Base-by-base conservation (phyloP, 1,140 invertebrate genomes). In the Arion vulgaris region DNA sequence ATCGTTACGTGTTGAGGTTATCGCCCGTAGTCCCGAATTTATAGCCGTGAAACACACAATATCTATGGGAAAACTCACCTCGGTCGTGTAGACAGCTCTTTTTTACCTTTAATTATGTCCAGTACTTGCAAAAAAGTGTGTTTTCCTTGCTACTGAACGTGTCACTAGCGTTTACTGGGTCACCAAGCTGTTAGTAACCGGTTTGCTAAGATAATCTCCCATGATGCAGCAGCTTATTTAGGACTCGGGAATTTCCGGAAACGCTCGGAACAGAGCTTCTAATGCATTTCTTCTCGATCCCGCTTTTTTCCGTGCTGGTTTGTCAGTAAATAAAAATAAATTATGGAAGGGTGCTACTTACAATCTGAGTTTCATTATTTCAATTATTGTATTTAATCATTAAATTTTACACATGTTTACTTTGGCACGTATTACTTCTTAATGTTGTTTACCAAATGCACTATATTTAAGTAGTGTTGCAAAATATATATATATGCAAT, bases 171-270 rank as follows among this genome's bases (percentile, higher is more conserved):
- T 49, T 49, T 75, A 34, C 5, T 34, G 49, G 78, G 62, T 69
- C 68, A 57, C 71, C 62, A 49, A 39, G 5, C 62, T 45, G 41
- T 80, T 80, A 38, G n/a, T 80, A 71, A 80, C 78, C 78, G 78
- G 78, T 71, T 80, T 49, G 68, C 28, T 80, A 38, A 49, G 49
- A 80, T 45, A 71, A 71, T 32, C 78, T 80, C 78, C 78, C 78
- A 80, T 80, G 68, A 80, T 80, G 78, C 78, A 69, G 68, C 45
- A n/a, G 71, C 36, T 41, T 45, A 72, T 41, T 72, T n/a, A 26
- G 0, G 41, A 23, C 26, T 72, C 71, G 71, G 71, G 38, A 72
- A 72, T n/a, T 5, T 66, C 62, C 62, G 62, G 32, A 28, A 34
- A 2, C 62, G 7, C n/a, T 66, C 28, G n/a, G n/a, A 32, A 17